phyloP scores from a whole-genome alignment of 1,140 invertebrate genomes.

The Aphidius ervi region DNA sequence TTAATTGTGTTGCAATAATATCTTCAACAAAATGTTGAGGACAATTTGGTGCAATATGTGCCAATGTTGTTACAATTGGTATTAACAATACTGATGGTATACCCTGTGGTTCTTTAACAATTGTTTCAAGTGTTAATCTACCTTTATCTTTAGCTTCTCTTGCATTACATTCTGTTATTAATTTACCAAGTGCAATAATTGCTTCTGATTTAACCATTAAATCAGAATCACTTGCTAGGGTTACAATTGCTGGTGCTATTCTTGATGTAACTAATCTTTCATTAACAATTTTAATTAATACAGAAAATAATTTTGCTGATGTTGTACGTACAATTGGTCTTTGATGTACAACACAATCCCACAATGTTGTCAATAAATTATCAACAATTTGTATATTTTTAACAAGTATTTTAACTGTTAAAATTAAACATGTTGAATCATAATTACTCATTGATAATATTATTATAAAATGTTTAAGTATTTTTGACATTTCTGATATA shows the following conservation, averaged over 20 bases:
- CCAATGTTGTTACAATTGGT: constrained; percentile 54
- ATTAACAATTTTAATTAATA: constrained; percentile 55
- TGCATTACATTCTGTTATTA: constrained; percentile 59
- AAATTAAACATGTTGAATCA: constrained; percentile 51
- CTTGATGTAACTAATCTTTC: constrained; percentile 58
- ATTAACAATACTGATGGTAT: constrained; percentile 46
- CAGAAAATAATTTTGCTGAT: constrained; percentile 60
- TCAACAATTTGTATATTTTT: constrained; percentile 55
- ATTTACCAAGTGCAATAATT: constrained; percentile 61
- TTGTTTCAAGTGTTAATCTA: constrained; percentile 67
- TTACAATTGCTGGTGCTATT: constrained; percentile 67
- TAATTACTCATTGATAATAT: constrained; percentile 44
- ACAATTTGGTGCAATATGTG: constrained; percentile 53
- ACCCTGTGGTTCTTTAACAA: constrained; percentile 45
- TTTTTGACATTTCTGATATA: constrained; percentile 37
- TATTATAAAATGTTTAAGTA: constrained; percentile 44
- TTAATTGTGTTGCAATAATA: constrained; percentile 62
- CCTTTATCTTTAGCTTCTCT: constrained; percentile 65
- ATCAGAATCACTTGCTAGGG: constrained; percentile 67
- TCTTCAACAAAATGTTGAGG: constrained; percentile 57
- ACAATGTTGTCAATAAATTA: constrained; percentile 61
- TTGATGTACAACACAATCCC: constrained; percentile 68
- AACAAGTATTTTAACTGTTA: constrained; percentile 57
- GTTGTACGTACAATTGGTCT: constrained; percentile 55
- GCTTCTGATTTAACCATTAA: constrained; percentile 61